Evolutionary conservation across 2,888 invertebrate species (phyloP), one percentile per base, ranked within the genome.

Genomic region (Aelia acuminata): DNA sequence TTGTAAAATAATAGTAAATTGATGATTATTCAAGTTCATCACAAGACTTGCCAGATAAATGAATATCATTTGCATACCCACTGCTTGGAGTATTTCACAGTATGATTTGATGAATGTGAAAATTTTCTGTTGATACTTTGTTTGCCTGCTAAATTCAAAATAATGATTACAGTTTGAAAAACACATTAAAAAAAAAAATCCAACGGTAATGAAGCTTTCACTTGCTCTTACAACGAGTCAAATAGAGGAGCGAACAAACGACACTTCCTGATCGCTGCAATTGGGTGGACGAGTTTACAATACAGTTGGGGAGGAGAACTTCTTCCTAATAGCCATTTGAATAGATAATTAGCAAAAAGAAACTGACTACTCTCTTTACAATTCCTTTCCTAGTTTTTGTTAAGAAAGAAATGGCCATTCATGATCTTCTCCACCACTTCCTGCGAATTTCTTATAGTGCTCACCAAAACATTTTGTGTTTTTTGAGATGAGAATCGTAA

Each of bases 321-420:
- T 70, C 35, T 70, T 31, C 1, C 31, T 35, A 70, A 35, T 18
- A 18, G 63, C 5, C 1, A 35, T 35, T 70, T 70, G 31, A 70
- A 70, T 70, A 70, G 35, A 35, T 70, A 70, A 70, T 70, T 70
- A 70, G 31, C 31, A 35, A 35, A 70, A 35, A 70, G 63, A 70
- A 70, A 70, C 31, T 70, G 31, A 0, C 7, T 15, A 35, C 63
- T 70, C 20, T 35, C 63, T 35, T 13, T 1, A 35, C 18, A 20
- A 70, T 10, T 35, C 35, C 63, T 63, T 31, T 31, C 13, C 31
- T 4, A 3, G 31, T 63, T 63, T n/a, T 63, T 63, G 31, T 70
- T 70, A 18, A 18, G 35, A 35, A 35, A 35, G 31, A 70, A 70
- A 31, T 70, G 31, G 20, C 18, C 31, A 20, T 53, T n/a, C n/a